Evolutionary conservation across 1,140 invertebrate species (phyloP), one percentile per base, ranked within the genome.

Genomic region (Tribolium castaneum): DNA sequence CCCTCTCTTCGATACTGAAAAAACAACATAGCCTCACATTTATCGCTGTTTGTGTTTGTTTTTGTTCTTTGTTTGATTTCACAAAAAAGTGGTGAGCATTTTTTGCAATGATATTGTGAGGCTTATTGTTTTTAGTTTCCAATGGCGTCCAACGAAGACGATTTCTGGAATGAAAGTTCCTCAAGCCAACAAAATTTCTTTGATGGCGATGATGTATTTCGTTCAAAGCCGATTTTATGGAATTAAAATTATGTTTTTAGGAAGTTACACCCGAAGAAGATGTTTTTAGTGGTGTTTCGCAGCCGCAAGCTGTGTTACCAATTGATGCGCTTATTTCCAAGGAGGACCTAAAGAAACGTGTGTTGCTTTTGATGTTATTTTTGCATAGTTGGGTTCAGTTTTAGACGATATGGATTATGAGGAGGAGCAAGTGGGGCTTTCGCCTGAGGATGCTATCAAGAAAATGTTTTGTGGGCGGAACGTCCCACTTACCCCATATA

Each of bases 101-200:
- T 30, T 30, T 30, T 2, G 25, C 5, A 1, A 4, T 30, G 5
- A 19, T 19, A 4, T 30, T 30, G 3, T 30, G 0, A 30, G 25
- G 25, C 6, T 30, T 2, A 5, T 30, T 30, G 1, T 30, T 6
- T 30, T 1, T 4, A 30, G 6, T 4, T 45, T 9, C 0, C 6
- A 3, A 66, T 66, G 59, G 6, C 19, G 1, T 30, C 7, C 13
- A 62, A 62, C 10, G 80, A 83, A 49, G 84, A 85, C 22, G 84
- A 84, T 51, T 85, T 82, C 71, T 85, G 84, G 84, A 85, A 85
- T 70, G 80, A 59, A 6, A 84, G 83, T 75, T 80, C 78, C n/a
- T 80, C 75, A 52, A 80, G 77, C 45, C 73, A 79, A 52, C 84
- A 84, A 52, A 84, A 82, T 75, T 85, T 85, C 78, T 25, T 30